Conservation (phyloP, 2,797 vertebrate species). For the Tolypeutes matacus region DNA sequence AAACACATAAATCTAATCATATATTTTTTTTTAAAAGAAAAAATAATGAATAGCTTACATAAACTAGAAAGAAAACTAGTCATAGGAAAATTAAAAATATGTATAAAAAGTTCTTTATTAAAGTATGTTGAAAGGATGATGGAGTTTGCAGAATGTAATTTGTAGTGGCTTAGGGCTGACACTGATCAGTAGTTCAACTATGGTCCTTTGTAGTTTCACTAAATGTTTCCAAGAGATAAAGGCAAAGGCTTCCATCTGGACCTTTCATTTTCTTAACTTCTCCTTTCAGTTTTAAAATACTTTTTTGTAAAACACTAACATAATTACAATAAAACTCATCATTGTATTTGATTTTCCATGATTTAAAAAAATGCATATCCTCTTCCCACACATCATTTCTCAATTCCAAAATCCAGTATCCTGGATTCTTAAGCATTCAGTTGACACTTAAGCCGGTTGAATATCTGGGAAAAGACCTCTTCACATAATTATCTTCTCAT, state of each 20-base stretch:
- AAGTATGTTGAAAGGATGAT: not conserved
- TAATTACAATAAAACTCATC: not conserved
- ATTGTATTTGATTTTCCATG: not conserved
- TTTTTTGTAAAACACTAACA: not conserved
- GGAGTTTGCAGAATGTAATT: not conserved
- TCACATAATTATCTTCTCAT: slow-evolving; percentile 26
- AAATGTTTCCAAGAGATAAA: slow-evolving; percentile 45
- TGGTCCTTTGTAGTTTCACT: not conserved
- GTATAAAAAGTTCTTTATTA: not conserved
- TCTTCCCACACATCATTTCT: not conserved
- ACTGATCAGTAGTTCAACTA: not conserved
- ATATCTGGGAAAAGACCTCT: slow-evolving; percentile 59
- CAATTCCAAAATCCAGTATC: slow-evolving; percentile 66
- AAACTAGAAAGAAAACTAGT: not conserved
- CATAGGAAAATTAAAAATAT: slow-evolving; percentile 29
- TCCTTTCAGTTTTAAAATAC: slow-evolving; percentile 6
- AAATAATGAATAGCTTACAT: not conserved
- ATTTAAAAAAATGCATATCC: not conserved
- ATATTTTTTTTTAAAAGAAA: not conserved
- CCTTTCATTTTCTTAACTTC: not conserved
- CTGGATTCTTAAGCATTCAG: slow-evolving; percentile 56
- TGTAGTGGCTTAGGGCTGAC: not conserved
- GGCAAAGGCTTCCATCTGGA: not conserved
- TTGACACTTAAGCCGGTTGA: slow-evolving; percentile 64
- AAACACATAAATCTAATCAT: slow-evolving; percentile 29